A percentile compares a stretch with the other conserved stretches of the same genome.
Conservation (phyloP, 2,113 vertebrate genomes). For the Lampris incognitus region DNA sequence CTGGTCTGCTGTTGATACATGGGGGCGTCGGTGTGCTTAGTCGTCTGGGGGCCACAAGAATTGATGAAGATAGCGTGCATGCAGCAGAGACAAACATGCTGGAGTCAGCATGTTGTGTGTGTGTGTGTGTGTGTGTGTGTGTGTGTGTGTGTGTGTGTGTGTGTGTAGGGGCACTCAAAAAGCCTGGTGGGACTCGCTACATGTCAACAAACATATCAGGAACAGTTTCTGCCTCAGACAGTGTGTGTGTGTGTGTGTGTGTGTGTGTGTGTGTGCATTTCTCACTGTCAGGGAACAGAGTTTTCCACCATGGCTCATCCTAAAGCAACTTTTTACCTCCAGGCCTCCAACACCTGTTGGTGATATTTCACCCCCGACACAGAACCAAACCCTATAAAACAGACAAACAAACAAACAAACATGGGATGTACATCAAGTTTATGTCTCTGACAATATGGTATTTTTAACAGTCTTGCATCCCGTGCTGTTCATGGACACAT, state of each 20-base stretch:
- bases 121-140: slow-evolving; percentile 42
- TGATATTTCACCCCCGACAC: no score
- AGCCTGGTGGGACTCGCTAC: slow-evolving; percentile 25
- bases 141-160: slow-evolving; percentile 27
- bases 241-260: slow-evolving; percentile 14
- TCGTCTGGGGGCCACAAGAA: slow-evolving; percentile 88
- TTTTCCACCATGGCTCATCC: no score
- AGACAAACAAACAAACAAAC: no score
- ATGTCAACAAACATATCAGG: background rate
- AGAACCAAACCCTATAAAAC: no score
- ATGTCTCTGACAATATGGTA: no score
- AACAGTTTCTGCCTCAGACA: background rate
- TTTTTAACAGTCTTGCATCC: no score
- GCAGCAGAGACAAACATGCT: slow-evolving; percentile 87
- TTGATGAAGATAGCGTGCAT: slow-evolving; percentile 89
- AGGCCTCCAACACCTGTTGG: background rate
- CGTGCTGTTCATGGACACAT: no score
- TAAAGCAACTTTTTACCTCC: no score
- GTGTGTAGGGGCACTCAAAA: slow-evolving; percentile 22
- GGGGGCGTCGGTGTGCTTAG: slow-evolving; percentile 79
- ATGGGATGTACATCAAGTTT: no score
- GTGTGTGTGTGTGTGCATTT: background rate
- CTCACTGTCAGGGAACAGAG: background rate
- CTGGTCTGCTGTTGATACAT: slow-evolving; percentile 90
- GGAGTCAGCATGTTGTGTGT: slow-evolving; percentile 82